These are phyloP conservation scores for Drosophila kanapiae DNA, from an alignment of 1,140 invertebrate species.

Conservation along the genomic window DNA sequence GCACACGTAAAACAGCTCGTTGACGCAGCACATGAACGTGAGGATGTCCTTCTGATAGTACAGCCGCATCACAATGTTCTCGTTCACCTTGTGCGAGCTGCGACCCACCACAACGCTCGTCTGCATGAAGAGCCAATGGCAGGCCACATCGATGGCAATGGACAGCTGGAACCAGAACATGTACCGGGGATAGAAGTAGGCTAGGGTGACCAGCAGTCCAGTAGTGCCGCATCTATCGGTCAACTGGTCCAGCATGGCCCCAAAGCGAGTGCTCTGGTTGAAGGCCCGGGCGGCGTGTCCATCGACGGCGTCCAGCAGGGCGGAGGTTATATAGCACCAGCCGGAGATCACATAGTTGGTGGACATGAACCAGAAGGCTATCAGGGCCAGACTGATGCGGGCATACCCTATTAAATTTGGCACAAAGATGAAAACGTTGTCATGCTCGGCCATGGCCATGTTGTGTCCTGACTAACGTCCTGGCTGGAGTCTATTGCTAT, in stretches of 20 bases:
- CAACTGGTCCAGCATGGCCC: constrained; percentile 98
- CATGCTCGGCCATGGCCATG: constrained; percentile 84
- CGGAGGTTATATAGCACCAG: constrained; percentile 95
- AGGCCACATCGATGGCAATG: constrained; percentile 97
- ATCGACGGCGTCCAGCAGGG: constrained; percentile 97
- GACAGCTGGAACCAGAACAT: constrained; percentile 98
- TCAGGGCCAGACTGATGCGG: constrained; percentile 94
- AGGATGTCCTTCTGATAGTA: constrained; percentile 97
- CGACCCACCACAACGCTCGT: constrained; percentile 94
- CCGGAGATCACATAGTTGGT: constrained; percentile 92
- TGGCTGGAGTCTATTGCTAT: neutral
- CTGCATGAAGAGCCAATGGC: constrained; percentile 99
- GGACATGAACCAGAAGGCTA: constrained; percentile 98
- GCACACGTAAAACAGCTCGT: constrained; percentile 97
- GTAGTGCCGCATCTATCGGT: constrained; percentile 99
- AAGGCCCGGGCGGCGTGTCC: constrained; percentile 97
- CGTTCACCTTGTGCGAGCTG: constrained; percentile 96
- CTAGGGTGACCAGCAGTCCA: constrained; percentile 94
- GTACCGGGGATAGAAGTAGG: constrained; percentile 96
- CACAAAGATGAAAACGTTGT: constrained; percentile 96
- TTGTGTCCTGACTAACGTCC: constrained; percentile 18
- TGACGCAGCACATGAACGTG: constrained; percentile 97
- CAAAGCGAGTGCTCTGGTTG: constrained; percentile 99
- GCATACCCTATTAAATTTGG: constrained; percentile 97
- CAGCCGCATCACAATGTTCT: constrained; percentile 95